A percentile compares a stretch with the other conserved stretches of the same genome.
Evolutionary conservation across 35 echinoderm and acorn worm genomes (phyloP).

Genomic region (Heliocidaris tuberculata): DNA sequence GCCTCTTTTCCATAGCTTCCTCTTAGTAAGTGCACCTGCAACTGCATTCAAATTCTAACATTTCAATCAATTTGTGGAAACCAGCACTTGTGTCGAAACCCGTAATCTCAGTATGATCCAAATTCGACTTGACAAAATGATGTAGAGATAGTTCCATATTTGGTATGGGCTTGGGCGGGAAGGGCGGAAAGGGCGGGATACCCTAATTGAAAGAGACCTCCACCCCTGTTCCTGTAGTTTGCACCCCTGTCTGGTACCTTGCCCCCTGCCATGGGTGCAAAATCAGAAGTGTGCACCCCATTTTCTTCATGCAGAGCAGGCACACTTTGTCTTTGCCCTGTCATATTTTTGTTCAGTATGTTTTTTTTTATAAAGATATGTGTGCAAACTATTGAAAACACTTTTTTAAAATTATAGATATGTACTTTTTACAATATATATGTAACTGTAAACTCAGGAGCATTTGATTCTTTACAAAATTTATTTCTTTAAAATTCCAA

Average conservation of each 20-base stretch:
- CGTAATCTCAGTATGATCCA: not conserved
- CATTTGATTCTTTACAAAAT: no score
- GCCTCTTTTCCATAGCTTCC: not conserved
- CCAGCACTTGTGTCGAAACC: not conserved
- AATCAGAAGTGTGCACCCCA: not conserved
- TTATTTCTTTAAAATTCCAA: no score
- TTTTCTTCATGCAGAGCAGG: not conserved
- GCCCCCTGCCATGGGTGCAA: not conserved
- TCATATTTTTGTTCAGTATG: not conserved
- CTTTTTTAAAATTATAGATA: no score
- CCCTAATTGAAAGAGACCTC: constrained; percentile 6
- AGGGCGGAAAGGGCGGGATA: not conserved
- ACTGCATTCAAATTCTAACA: not conserved
- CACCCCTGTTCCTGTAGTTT: not conserved
- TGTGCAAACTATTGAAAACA: no score
- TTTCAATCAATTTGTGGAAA: not conserved
- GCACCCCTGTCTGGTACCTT: not conserved
- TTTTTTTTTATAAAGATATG: not conserved
- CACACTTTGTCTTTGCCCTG: not conserved
- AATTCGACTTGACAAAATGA: not conserved
- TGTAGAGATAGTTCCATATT: not conserved
- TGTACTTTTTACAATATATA: no score
- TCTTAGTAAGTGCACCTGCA: not conserved
- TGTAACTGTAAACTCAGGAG: no score
- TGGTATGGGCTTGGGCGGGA: not conserved